These are phyloP conservation scores for Lateolabrax maculatus DNA, from an alignment of 2,797 vertebrate species.

Conservation along the genomic window DNA sequence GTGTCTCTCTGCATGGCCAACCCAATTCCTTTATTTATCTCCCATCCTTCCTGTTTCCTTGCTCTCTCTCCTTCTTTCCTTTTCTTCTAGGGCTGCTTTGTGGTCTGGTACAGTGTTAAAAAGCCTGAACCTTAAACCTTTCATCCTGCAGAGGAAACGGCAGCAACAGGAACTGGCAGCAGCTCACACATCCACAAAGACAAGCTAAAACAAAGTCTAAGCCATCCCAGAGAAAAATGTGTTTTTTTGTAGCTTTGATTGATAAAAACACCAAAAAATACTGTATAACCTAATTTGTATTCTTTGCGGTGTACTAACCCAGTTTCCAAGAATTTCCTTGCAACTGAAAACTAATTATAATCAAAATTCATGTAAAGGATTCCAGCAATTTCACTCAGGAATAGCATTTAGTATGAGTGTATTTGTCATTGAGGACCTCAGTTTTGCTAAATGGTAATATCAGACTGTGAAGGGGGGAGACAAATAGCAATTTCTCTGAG, in stretches of 20 bases:
- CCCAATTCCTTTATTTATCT: conserved; percentile 35
- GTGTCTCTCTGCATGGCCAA: conserved; percentile 42
- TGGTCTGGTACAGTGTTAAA: conserved; percentile 62
- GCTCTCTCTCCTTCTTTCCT: conserved; percentile 35
- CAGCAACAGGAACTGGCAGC: conserved; percentile 66
- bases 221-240: conserved; percentile 29
- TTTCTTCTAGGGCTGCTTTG: conserved; percentile 53
- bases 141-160: conserved; percentile 62
- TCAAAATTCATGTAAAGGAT: conserved; percentile 32
- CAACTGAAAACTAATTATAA: conserved; percentile 33
- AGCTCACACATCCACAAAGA: conserved; percentile 64
- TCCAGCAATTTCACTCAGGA: conserved; percentile 29
- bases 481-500: conserved; percentile 46
- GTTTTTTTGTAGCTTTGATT: conserved; percentile 44
- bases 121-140: conserved; percentile 70
- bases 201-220: conserved; percentile 53
- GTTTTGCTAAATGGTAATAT: conserved; percentile 43
- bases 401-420: conserved; percentile 5
- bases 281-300: conserved; percentile 28
- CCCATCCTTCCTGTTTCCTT: conserved; percentile 33
- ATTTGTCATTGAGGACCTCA: conserved; percentile 15
- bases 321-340: conserved; percentile 9
- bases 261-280: conserved; percentile 33
- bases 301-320: conserved; percentile 13
- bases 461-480: conserved; percentile 13